Conservation (phyloP, 2,888 invertebrate species). For the Scaptodrosophila latifasciaeformis region DNA sequence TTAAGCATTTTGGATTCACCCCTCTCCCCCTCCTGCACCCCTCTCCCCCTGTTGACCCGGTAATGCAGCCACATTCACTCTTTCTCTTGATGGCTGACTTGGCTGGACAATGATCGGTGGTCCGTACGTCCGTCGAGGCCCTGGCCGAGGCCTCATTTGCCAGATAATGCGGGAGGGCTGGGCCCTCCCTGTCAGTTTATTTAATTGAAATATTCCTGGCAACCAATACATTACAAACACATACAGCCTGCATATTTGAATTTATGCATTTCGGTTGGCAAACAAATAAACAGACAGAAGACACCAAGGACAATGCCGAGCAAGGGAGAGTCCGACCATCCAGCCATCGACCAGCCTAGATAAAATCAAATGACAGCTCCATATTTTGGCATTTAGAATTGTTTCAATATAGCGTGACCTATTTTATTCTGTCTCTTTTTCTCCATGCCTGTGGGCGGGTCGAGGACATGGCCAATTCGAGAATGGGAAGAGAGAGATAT, state of each 20-base stretch:
- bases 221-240: constrained; percentile 60
- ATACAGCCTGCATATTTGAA: constrained; percentile 34
- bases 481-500: no score
- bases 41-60: no score
- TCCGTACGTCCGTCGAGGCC: no score
- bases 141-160: not conserved
- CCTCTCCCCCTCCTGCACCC: not conserved
- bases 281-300: constrained; percentile 36
- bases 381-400: no score
- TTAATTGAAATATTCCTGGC: constrained; percentile 60
- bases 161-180: not conserved
- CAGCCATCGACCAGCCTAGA: not conserved
- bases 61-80: not conserved
- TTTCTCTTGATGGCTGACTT: not conserved
- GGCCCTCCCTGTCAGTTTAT: constrained; percentile 52
- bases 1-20: not conserved
- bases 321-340: no score
- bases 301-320: constrained; percentile 8
- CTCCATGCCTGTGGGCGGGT: no score
- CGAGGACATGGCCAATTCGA: no score
- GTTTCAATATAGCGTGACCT: no score
- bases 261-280: constrained; percentile 46
- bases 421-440: no score
- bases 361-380: no score
- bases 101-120: not conserved